phyloP scores from a whole-genome alignment of 2,113 vertebrate genomes.

The Cathartes aura region DNA sequence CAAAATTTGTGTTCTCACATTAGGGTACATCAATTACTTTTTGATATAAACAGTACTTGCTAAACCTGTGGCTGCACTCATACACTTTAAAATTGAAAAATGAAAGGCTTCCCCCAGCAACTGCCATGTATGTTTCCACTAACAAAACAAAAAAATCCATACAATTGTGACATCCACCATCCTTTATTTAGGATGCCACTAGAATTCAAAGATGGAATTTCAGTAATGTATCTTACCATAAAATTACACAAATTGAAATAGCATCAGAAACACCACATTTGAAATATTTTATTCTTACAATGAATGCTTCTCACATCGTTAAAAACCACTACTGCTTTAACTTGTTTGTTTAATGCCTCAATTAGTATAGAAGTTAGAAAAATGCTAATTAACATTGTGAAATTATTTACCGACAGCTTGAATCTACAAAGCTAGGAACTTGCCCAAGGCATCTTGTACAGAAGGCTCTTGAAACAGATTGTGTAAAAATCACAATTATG shows the following conservation, averaged over 20 bases:
- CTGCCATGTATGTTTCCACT: neutral
- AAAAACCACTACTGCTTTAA: slow-evolving; percentile 46
- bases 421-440: slow-evolving; percentile 67
- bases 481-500: slow-evolving; percentile 51
- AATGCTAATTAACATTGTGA: slow-evolving; percentile 70
- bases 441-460: slow-evolving; percentile 64
- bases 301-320: neutral
- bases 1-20: neutral
- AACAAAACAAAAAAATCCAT: neutral
- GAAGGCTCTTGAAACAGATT: slow-evolving; percentile 66
- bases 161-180: neutral
- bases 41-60: neutral
- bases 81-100: neutral
- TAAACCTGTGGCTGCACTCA: neutral
- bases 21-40: neutral
- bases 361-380: slow-evolving; percentile 64
- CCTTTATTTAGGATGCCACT: neutral
- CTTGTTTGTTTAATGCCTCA: slow-evolving; percentile 70
- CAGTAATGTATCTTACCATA: neutral
- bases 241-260: neutral
- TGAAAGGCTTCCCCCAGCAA: neutral
- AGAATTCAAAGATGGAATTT: neutral
- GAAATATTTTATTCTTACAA: slow-evolving; percentile 12
- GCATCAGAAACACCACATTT: slow-evolving; percentile 4
- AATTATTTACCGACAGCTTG: slow-evolving; percentile 73